phyloP scores from a whole-genome alignment of 2,113 vertebrate species.

The Caranx melampygus region DNA sequence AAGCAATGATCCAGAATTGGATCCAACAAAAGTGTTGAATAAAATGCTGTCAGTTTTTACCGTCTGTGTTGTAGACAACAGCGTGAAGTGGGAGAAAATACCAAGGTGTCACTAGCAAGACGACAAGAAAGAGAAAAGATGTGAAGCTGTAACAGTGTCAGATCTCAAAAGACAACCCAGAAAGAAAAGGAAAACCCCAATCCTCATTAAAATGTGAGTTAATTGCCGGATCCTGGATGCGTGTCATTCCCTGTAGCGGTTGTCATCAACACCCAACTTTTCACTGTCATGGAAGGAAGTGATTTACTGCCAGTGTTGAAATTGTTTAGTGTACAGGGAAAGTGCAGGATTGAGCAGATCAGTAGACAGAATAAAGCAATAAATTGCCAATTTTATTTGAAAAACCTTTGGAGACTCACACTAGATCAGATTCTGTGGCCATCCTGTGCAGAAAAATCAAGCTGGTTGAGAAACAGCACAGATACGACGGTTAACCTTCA shows the following conservation, averaged over 20 bases:
- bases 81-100: conserved; percentile 16
- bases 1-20: background rate
- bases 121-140: conserved; percentile 25
- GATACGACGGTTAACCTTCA: background rate
- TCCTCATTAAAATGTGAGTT: conserved; percentile 28
- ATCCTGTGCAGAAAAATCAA: background rate
- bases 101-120: conserved; percentile 20
- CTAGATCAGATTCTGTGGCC: background rate
- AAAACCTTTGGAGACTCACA: background rate
- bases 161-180: conserved; percentile 29
- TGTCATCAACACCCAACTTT: conserved; percentile 28
- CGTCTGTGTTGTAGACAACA: conserved; percentile 6
- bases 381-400: background rate
- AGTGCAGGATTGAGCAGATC: background rate
- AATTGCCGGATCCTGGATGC: conserved; percentile 33
- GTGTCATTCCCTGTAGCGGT: conserved; percentile 16
- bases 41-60: background rate
- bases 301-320: conserved; percentile 5
- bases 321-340: background rate
- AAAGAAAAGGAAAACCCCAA: conserved; percentile 13
- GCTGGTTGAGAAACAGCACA: background rate
- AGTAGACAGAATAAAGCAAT: background rate
- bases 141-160: conserved; percentile 39
- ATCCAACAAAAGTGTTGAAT: background rate
- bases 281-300: background rate